Base-by-base conservation (phyloP, 2,888 invertebrate species). In the Ephialtes manifestator region DNA sequence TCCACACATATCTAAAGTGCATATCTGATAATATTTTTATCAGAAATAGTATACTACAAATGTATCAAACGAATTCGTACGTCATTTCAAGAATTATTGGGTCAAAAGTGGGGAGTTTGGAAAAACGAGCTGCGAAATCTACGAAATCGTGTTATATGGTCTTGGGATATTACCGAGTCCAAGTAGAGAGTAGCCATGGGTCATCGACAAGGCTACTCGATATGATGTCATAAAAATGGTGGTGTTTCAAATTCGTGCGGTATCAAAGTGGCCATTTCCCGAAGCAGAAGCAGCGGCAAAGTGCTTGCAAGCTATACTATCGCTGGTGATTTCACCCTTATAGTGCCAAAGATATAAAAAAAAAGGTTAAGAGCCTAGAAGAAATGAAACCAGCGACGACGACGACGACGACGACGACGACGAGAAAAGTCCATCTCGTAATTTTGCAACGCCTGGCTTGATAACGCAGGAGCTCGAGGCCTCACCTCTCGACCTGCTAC, bases 231-330 rank as follows among this genome's bases (percentile, higher is more conserved):
- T 91, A 90, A 90, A 91, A 77, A 70, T 31, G 63, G 81, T 83
- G 86, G 78, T 86, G 89, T 90, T 90, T 90, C 90, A 89, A 91
- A 91, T 91, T 90, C 88, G 86, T 87, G 81, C 48, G 83, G 84
- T 68, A 85, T 77, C 51, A 83, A 81, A 87, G 81, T 60, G 76
- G 84, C 83, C 70, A 83, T 87, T 85, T 74, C 51, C 35, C 71
- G 71, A 39, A 71, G 31, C 60, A 28, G 85, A 68, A 83, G 76
- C 68, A 80, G 24, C 60, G 82, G 65, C 11, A 51, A 81, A 82
- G 82, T 76, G 79, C 82, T 82, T 53, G 76, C 43, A 79, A 58
- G 71, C 55, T 24, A n/a, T 28, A 68, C 68, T 24, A 24, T 48
- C 65, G 60, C 79, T 68, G 75, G 75, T 78, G 81, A 55, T 65